Base-by-base conservation (phyloP, 2,888 invertebrate species). In the Stenolophus ochropezus region DNA sequence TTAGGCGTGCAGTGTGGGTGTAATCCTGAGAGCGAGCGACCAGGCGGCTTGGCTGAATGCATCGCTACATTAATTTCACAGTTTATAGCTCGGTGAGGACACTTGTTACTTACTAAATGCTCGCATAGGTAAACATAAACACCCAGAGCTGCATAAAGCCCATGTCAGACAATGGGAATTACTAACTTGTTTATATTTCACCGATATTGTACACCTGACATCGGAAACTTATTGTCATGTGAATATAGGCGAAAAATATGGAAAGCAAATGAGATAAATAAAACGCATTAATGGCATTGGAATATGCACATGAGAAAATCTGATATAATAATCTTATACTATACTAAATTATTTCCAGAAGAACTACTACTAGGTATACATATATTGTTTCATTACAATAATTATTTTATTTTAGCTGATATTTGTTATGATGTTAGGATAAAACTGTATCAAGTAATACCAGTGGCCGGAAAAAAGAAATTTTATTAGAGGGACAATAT, bases 21-120 rank as follows among this genome's bases (percentile, higher is more conserved):
- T 56, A 56, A 56, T 21, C 18, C 20, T 20, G 56, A 56, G 56
- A 56, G 11, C 18, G 20, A 53, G 14, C 53, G 11, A 11, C 33
- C 33, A 42, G 33, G 33, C 33, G 21, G 58, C 23, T 25, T 23
- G 23, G 61, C 21, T 21, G 14, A 27, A 69, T 33, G 65, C 33
- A 27, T 69, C 65, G 65, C 65, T 69, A 86, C 88, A 89, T 89
- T 89, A 89, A 89, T 89, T 89, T 89, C 86, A 86, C 87, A 88
- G 86, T 89, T 89, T 89, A 86, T 86, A 86, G 86, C 83, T 83
- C 84, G 85, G 85, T 84, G 83, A 84, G 84, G 86, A 86, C 85
- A 85, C 84, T 85, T 84, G 83, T 84, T 84, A 83, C 81, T 82
- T 75, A 73, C 79, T 83, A 79, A 83, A 83, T 78, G 83, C 82